Conservation (phyloP, 2,797 vertebrate species). For the Sebastolobus altivelis region DNA sequence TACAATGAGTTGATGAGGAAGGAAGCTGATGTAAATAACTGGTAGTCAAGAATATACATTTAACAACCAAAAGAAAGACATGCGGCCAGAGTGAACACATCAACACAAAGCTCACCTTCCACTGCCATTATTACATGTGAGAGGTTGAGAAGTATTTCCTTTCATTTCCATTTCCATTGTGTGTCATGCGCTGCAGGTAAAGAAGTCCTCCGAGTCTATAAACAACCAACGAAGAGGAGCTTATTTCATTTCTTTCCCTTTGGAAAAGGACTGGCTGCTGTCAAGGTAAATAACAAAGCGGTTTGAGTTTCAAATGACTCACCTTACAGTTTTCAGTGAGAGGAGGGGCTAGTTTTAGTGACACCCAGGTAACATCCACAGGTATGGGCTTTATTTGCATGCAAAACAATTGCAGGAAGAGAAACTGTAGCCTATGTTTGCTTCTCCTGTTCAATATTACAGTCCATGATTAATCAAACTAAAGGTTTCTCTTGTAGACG, state of each 20-base stretch:
- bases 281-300: constrained; percentile 65
- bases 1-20: constrained; percentile 1
- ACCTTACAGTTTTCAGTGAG: constrained; percentile 54
- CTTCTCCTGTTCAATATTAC: not conserved
- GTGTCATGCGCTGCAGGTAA: constrained; percentile 16
- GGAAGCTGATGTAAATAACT: not conserved
- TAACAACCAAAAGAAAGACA: not conserved
- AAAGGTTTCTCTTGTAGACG: not conserved
- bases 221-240: constrained; percentile 7
- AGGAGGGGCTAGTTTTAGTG: constrained; percentile 62
- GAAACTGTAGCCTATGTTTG: constrained; percentile 1
- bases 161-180: constrained; percentile 65
- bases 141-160: constrained; percentile 46
- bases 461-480: not conserved
- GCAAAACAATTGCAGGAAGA: constrained; percentile 54
- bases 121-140: constrained; percentile 25
- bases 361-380: constrained; percentile 55
- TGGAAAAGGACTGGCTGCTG: constrained; percentile 34
- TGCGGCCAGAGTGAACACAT: not conserved
- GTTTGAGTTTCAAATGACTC: constrained; percentile 55
- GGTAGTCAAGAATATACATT: not conserved
- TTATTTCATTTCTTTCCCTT: constrained; percentile 53
- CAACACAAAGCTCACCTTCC: constrained; percentile 59
- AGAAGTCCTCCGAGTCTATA: constrained; percentile 16
- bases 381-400: constrained; percentile 60